A percentile compares a stretch with the other conserved stretches of the same genome.
Conservation (phyloP, 2,888 invertebrate genomes). For the Reticulitermes lucifugus region DNA sequence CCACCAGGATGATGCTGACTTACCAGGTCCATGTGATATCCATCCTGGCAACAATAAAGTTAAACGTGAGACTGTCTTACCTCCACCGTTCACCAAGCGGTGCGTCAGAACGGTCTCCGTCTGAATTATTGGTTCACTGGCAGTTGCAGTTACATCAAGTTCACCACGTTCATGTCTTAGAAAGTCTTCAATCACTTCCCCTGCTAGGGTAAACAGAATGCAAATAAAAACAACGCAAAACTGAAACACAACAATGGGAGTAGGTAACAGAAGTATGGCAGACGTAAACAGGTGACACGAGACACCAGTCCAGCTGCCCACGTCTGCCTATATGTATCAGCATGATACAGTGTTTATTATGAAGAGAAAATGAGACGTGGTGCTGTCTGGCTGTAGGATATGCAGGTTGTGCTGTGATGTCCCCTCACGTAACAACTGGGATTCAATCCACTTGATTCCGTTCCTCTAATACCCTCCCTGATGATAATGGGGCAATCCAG, state of each 20-base stretch:
- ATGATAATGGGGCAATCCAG: too few relatives aligned
- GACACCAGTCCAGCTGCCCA: neutral
- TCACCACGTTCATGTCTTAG: slow-evolving; percentile 37
- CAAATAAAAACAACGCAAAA: slow-evolving; percentile 34
- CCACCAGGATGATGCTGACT: neutral
- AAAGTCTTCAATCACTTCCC: slow-evolving; percentile 29
- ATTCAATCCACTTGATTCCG: too few relatives aligned
- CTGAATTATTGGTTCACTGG: neutral
- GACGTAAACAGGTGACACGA: neutral
- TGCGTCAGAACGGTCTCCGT: neutral
- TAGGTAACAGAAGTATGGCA: neutral
- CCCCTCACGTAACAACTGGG: too few relatives aligned
- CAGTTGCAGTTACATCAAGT: slow-evolving; percentile 1
- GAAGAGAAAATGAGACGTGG: too few relatives aligned
- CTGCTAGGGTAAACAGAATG: slow-evolving; percentile 18
- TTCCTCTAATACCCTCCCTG: too few relatives aligned
- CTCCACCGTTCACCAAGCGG: slow-evolving; percentile 21
- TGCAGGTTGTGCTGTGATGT: too few relatives aligned
- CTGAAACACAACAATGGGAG: slow-evolving; percentile 2
- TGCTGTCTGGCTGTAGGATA: too few relatives aligned
- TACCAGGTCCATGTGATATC: neutral
- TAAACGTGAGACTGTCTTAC: slow-evolving; percentile 9
- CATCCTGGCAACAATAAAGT: neutral
- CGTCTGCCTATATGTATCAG: neutral
- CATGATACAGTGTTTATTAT: too few relatives aligned